A percentile compares a stretch with the other conserved stretches of the same genome.
Evolutionary conservation across 2,113 vertebrate genomes (phyloP).

Genomic region (Rhombomys opimus): DNA sequence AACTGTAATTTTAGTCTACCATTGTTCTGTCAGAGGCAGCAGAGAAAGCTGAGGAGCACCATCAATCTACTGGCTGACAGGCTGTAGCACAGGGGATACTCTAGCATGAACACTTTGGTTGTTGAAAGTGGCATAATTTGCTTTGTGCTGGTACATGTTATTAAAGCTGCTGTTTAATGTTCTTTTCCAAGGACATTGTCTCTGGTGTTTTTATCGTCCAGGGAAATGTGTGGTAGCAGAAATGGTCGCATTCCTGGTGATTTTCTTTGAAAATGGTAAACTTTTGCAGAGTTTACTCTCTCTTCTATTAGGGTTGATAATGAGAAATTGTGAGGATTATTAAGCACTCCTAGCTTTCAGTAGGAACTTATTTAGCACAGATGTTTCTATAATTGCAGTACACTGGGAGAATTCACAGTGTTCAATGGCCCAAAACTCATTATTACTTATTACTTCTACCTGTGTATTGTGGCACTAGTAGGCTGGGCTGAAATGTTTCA

Average conservation of each 20-base stretch:
- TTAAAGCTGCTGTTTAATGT: conserved; percentile 72
- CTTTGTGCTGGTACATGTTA: conserved; percentile 69
- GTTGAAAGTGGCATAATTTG: conserved; percentile 69
- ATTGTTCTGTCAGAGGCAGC: conserved; percentile 32
- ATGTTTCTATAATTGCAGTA: conserved; percentile 78
- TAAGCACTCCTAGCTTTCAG: conserved; percentile 68
- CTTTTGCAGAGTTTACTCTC: conserved; percentile 76
- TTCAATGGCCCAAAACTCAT: conserved; percentile 83
- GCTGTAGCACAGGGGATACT: conserved; percentile 36
- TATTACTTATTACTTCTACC: conserved; percentile 85
- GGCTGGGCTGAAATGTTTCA: conserved; percentile 79
- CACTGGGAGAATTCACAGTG: conserved; percentile 79
- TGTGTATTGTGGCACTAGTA: conserved; percentile 75
- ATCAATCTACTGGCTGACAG: conserved; percentile 68
- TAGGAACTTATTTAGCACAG: conserved; percentile 73
- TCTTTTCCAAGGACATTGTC: conserved; percentile 75
- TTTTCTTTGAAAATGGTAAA: conserved; percentile 82
- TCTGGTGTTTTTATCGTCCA: conserved; percentile 76
- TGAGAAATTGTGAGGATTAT: conserved; percentile 78
- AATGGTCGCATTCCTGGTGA: conserved; percentile 62
- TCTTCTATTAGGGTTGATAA: conserved; percentile 71
- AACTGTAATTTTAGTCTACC: conserved; percentile 69
- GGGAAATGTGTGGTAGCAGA: conserved; percentile 71
- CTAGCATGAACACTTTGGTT: conserved; percentile 43
- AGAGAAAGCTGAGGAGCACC: conserved; percentile 18